Conservation (phyloP, 2,113 vertebrate species). For the Xenotilapia caudafasciata region DNA sequence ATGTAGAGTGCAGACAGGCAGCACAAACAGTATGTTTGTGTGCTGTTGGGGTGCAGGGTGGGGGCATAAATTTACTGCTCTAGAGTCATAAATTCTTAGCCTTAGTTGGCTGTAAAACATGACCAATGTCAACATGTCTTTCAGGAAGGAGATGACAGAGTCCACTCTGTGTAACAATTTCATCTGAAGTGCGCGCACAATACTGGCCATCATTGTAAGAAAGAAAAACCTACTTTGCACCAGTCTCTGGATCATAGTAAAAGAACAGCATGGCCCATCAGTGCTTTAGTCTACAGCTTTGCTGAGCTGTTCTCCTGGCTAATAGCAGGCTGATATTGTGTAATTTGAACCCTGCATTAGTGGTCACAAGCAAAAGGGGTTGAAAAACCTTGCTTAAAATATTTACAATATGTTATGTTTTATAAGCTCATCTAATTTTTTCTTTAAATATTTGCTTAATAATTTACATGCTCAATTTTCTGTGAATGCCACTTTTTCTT, state of each 20-base stretch:
- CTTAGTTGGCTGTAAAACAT: background rate
- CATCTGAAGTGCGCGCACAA: background rate
- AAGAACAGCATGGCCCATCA: background rate
- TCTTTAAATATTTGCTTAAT: background rate
- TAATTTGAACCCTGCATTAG: background rate
- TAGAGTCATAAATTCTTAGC: background rate
- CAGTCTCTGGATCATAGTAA: background rate
- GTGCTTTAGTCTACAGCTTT: background rate
- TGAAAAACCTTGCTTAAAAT: background rate
- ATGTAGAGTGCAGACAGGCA: background rate
- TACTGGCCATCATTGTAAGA: background rate
- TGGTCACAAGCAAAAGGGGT: background rate
- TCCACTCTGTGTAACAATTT: background rate
- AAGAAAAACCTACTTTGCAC: background rate
- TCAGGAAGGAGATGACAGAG: background rate
- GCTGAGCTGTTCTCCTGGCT: background rate
- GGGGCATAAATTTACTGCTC: background rate
- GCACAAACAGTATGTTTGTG: background rate
- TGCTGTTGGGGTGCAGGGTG: background rate
- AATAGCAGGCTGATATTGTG: background rate
- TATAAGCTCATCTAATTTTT: background rate
- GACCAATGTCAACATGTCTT: background rate
- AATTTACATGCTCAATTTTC: background rate
- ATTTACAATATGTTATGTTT: background rate
- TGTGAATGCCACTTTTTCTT: background rate